These are phyloP conservation scores for Apamea sordens DNA, from an alignment of 2,888 invertebrate genomes.

Conservation along the genomic window DNA sequence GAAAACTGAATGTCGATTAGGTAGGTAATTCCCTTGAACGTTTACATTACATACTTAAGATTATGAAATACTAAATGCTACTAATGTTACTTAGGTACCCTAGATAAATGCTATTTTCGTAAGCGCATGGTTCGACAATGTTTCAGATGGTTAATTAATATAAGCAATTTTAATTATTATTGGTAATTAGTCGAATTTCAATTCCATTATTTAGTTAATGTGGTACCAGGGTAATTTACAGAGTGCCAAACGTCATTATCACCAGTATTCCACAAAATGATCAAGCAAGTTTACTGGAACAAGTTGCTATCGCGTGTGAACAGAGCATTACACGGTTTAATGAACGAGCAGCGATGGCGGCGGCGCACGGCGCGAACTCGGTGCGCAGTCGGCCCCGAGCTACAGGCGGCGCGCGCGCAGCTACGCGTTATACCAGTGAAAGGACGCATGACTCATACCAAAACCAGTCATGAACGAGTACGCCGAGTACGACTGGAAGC, in stretches of 20 bases:
- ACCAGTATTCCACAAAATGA: conserved; percentile 1
- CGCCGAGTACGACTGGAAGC: conserved; percentile 91
- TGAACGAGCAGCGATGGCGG: conserved; percentile 89
- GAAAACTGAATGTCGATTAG: conserved; percentile 6
- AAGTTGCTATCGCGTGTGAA: conserved; percentile 75
- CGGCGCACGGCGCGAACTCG: conserved; percentile 83
- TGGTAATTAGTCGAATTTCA: neutral
- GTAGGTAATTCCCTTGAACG: conserved; percentile 24
- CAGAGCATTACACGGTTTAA: conserved; percentile 86
- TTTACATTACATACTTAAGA: neutral
- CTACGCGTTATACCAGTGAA: conserved; percentile 79
- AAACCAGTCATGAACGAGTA: conserved; percentile 91
- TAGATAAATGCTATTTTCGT: neutral
- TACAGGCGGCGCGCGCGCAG: conserved; percentile 88
- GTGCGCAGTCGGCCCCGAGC: conserved; percentile 88
- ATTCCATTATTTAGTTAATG: neutral
- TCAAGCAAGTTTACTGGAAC: conserved; percentile 65
- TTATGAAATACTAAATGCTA: conserved; percentile 27
- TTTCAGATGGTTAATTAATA: neutral
- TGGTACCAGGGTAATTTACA: neutral
- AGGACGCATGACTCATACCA: conserved; percentile 85
- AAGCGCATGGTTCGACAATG: neutral
- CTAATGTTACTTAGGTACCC: neutral
- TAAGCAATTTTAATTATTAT: neutral
- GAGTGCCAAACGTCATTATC: neutral